Base-by-base conservation (phyloP, 2,888 invertebrate species). In the Thecophora atra region DNA sequence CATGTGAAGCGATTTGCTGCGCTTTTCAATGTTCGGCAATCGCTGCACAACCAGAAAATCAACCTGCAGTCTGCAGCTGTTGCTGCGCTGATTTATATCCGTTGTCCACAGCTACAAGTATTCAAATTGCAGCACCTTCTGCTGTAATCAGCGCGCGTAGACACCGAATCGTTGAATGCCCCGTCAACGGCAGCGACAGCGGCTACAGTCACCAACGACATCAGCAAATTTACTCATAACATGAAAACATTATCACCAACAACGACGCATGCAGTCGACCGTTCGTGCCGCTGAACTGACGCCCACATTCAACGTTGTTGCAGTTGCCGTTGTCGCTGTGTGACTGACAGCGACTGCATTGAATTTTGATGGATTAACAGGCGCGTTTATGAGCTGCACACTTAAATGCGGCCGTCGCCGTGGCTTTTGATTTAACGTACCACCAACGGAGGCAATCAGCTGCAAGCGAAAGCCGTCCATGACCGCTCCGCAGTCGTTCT, bases 361-460 rank as follows among this genome's bases (percentile, higher is more conserved):
- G 60, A 30, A 37, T 62, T 62, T 51, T 65, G 65, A 65, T 52
- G 65, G 52, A 65, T 52, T 65, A 21, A 65, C n/a, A n/a, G 28
- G 62, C n/a, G 47, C 51, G 65, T 30, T 19, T n/a, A 65, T 52
- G 65, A 65, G 51, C 28, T 52, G 65, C 65, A 65, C 30, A 65
- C 30, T n/a, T 5, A 51, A 65, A 65, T n/a, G 65, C 13, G 17
- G 65, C 52, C 51, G 52, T 65, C 52, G 30, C n/a, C 17, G 47
- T 5, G 11, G 47, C n/a, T 47, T 47, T 47, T 47, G n/a, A 37
- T 6, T 37, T 37, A 11, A 37, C 37, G 37, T 37, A 11, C 37
- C 37, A 37, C 37, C 37, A 37, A 37, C 37, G 11, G 37, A 19
- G 24, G 47, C 44, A 17, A 54, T 21, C 11, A 19, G 51, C 30